Evolutionary conservation across 2,797 vertebrate species (phyloP).

Genomic region (Myiotriccus ornatus): DNA sequence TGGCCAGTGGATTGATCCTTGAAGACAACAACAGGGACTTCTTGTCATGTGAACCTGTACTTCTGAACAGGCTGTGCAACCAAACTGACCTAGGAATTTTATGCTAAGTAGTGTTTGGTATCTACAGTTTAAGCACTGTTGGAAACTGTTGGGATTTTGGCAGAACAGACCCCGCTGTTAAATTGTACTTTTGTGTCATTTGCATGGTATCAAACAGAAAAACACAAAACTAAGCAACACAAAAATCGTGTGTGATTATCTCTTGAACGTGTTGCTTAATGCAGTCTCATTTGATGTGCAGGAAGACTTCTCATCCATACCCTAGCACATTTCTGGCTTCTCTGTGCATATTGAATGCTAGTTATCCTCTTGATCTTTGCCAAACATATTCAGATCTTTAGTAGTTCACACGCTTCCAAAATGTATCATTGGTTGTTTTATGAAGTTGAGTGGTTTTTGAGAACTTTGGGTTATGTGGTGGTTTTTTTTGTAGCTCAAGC

Average conservation of each 20-base stretch:
- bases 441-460: conserved; percentile 20
- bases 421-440: conserved; percentile 50
- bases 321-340: conserved; percentile 55
- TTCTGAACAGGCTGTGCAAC: neutral
- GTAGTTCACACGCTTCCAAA: conserved; percentile 59
- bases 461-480: neutral
- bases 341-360: conserved; percentile 57
- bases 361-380: conserved; percentile 65
- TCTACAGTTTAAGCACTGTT: neutral
- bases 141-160: neutral
- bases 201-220: conserved; percentile 44
- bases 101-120: neutral
- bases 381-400: conserved; percentile 62
- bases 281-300: conserved; percentile 23
- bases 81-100: neutral
- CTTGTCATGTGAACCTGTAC: neutral
- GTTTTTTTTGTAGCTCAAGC: conserved; percentile 37
- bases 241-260: conserved; percentile 46
- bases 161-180: neutral
- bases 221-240: conserved; percentile 32
- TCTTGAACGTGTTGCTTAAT: conserved; percentile 55
- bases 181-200: conserved; percentile 18
- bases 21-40: neutral
- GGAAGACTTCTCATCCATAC: conserved; percentile 59
- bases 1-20: neutral